Base-by-base conservation (phyloP, 2,113 vertebrate genomes). In the Orthonyx spaldingii region DNA sequence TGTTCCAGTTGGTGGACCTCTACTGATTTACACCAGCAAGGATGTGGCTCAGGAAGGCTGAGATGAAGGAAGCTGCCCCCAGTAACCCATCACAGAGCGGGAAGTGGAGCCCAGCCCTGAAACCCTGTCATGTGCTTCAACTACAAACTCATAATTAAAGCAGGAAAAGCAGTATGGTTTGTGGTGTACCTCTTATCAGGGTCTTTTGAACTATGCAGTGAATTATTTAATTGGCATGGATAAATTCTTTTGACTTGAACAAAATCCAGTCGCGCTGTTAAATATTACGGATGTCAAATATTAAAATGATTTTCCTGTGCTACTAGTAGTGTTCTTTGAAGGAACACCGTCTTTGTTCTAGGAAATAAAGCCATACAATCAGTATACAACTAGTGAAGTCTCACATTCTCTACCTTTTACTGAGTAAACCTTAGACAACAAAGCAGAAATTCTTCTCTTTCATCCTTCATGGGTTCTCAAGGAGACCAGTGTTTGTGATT, bases 171-270 rank as follows among this genome's bases (percentile, higher is more conserved):
- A 88, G 82, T 91, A 77, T 23, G 78, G 80, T 87, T 95, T 94
- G 81, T 92, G 77, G 81, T 87, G 89, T 97, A 96, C 84, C 79
- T 94, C 87, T 94, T 92, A 93, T 94, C 96, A 90, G 80, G 60
- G 75, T 96, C 95, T 96, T 97, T 96, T 97, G 95, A 96, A 97
- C 95, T 95, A 59, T 86, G 84, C 23, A 30, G 95, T 90, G 91
- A 92, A 93, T 96, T 91, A 91, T 95, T 97, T 97, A 96, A 97
- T 97, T 97, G 94, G 92, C 94, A 93, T 86, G 90, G 86, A 97
- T 95, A 97, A 95, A 97, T 96, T 92, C 84, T 89, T 97, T 97
- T 97, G 87, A 65, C 59, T 83, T 94, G 96, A 97, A 97, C 77
- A 91, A 96, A 96, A 97, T 83, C 93, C 93, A 80, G 78, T 63